phyloP scores from a whole-genome alignment of 2,797 vertebrate genomes.

The Limosa lapponica region DNA sequence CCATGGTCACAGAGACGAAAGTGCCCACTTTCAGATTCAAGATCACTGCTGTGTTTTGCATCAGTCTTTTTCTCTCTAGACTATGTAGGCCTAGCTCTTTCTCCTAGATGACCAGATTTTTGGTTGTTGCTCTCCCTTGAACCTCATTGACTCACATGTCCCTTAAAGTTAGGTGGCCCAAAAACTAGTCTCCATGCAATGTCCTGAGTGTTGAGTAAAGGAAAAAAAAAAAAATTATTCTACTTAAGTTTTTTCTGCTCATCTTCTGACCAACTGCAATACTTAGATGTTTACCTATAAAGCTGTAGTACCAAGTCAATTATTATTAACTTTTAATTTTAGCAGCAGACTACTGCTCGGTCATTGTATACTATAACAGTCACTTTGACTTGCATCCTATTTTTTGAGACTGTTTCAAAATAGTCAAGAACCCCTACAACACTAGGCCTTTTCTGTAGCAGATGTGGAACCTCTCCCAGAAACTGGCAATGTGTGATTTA shows the following conservation, averaged over 20 bases:
- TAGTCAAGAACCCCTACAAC: background rate
- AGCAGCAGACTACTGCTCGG: background rate
- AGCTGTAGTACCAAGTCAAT: background rate
- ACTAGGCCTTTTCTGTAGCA: background rate
- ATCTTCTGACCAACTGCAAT: background rate
- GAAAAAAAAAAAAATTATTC: background rate
- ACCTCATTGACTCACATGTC: background rate
- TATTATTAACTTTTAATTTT: background rate
- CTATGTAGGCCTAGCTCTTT: background rate
- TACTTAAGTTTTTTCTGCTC: background rate
- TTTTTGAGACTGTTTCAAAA: background rate
- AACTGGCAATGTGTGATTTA: background rate
- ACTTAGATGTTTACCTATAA: background rate
- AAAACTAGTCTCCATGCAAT: background rate
- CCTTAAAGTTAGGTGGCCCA: background rate
- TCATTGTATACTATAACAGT: background rate
- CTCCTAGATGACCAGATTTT: background rate
- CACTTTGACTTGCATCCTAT: background rate
- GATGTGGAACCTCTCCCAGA: background rate
- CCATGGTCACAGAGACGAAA: background rate
- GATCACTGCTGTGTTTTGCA: background rate
- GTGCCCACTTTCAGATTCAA: background rate
- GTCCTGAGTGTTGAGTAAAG: background rate
- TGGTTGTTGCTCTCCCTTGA: background rate
- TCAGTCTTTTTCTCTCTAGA: background rate